phyloP scores from a whole-genome alignment of 2,888 invertebrate genomes.

The Endotricha flammealis region DNA sequence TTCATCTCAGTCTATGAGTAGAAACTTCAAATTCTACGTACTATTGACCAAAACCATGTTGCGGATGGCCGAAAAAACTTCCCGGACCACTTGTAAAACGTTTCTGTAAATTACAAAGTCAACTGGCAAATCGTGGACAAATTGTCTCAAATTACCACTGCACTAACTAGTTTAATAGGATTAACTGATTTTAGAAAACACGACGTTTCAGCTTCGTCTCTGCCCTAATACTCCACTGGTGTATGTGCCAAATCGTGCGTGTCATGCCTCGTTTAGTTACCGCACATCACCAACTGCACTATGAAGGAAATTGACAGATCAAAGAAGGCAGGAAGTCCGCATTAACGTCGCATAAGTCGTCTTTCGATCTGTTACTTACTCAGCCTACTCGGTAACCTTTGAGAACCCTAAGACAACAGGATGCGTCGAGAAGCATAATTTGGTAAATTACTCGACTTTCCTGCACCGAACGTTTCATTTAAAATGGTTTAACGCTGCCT shows the following conservation, averaged over 20 bases:
- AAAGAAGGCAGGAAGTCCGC: conserved; percentile 67
- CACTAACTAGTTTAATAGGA: conserved; percentile 58
- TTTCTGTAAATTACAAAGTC: conserved; percentile 50
- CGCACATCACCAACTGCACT: conserved; percentile 51
- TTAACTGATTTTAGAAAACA: conserved; percentile 63
- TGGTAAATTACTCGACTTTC: too few relatives aligned
- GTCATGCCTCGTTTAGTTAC: conserved; percentile 47
- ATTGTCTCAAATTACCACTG: conserved; percentile 63
- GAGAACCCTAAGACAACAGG: too few relatives aligned
- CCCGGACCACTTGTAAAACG: conserved; percentile 38
- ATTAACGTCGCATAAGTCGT: conserved; percentile 55
- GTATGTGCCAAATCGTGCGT: conserved; percentile 50
- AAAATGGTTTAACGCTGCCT: too few relatives aligned
- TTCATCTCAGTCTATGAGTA: background rate
- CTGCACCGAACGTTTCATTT: too few relatives aligned
- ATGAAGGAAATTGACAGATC: conserved; percentile 65
- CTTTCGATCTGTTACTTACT: conserved; percentile 47
- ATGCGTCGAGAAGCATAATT: too few relatives aligned
- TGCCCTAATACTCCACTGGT: conserved; percentile 21
- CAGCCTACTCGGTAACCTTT: conserved; percentile 28
- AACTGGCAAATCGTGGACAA: conserved; percentile 55
- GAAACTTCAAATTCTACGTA: conserved; percentile 18
- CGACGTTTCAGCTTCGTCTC: conserved; percentile 24
- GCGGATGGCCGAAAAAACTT: conserved; percentile 40
- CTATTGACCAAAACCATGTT: conserved; percentile 28